A percentile compares a stretch with the other conserved stretches of the same genome.
phyloP scores from a whole-genome alignment of 2,888 invertebrate genomes.

The Callimorpha dominula region DNA sequence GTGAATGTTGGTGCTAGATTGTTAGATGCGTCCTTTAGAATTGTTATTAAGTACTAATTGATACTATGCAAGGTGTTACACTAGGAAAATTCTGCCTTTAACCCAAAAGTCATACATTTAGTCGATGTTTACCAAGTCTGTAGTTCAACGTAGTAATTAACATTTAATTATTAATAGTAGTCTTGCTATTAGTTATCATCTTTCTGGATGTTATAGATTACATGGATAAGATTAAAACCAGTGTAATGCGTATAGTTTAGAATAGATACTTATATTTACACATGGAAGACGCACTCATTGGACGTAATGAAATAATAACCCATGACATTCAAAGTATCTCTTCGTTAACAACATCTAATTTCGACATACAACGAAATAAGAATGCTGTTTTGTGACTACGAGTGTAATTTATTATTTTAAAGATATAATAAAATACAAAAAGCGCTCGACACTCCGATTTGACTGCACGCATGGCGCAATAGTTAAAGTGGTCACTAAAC shows the following conservation, averaged over 20 bases:
- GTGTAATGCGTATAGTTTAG: neutral
- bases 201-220: neutral
- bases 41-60: neutral
- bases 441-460: too few species aligned
- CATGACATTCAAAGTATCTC: neutral
- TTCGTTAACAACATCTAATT: neutral
- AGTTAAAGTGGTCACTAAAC: too few species aligned
- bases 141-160: neutral
- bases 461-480: too few species aligned
- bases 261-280: neutral
- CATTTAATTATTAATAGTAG: neutral
- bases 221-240: neutral
- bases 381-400: too few species aligned
- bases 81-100: too few species aligned
- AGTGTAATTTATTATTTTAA: too few species aligned
- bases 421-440: too few species aligned
- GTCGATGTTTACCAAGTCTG: neutral
- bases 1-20: neutral
- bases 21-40: neutral
- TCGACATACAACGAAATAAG: too few species aligned
- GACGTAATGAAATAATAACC: neutral
- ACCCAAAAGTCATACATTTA: neutral
- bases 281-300: neutral
- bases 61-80: neutral
- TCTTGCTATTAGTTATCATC: neutral